Evolutionary conservation across 2,113 vertebrate species (phyloP).

Genomic region (Oncorhynchus clarkii): DNA sequence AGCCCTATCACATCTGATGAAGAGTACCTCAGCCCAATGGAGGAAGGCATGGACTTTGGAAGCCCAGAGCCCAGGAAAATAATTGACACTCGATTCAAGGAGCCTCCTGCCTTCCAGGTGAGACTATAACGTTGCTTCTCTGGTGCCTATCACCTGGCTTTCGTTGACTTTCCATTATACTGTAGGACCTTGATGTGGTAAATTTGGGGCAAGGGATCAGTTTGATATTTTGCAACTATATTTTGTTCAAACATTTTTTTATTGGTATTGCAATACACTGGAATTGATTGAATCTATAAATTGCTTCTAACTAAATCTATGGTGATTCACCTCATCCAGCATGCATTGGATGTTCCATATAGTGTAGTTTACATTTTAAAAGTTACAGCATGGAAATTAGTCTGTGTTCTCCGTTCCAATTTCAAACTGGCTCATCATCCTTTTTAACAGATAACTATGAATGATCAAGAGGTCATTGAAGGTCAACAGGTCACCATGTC

Average conservation of each 20-base stretch:
- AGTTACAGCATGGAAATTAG: slow-evolving; percentile 10
- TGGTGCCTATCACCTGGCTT: no score
- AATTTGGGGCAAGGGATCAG: no score
- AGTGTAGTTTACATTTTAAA: neutral
- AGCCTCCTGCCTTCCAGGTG: slow-evolving; percentile 91
- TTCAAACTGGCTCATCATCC: slow-evolving; percentile 9
- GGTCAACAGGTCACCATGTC: slow-evolving; percentile 92
- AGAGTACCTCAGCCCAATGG: slow-evolving; percentile 94
- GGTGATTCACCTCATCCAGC: slow-evolving; percentile 21
- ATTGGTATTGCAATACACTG: no score
- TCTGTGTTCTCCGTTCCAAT: slow-evolving; percentile 9
- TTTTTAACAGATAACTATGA: slow-evolving; percentile 76
- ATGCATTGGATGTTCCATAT: slow-evolving; percentile 1
- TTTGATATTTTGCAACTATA: no score
- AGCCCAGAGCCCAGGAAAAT: slow-evolving; percentile 58
- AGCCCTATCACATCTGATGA: slow-evolving; percentile 97
- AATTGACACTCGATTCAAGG: slow-evolving; percentile 80
- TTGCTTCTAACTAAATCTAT: neutral
- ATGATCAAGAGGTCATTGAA: slow-evolving; percentile 85
- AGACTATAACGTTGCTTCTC: slow-evolving; percentile 5
- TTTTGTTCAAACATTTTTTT: no score
- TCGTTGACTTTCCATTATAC: no score
- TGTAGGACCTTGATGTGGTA: no score
- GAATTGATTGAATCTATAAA: no score
- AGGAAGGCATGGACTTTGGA: slow-evolving; percentile 85